Percentiles rank a stretch among this genome's conserved stretches.
Evolutionary conservation across 64 coral and sea anemone species (phyloP).

Genomic region (Dendronephthya gigantea): DNA sequence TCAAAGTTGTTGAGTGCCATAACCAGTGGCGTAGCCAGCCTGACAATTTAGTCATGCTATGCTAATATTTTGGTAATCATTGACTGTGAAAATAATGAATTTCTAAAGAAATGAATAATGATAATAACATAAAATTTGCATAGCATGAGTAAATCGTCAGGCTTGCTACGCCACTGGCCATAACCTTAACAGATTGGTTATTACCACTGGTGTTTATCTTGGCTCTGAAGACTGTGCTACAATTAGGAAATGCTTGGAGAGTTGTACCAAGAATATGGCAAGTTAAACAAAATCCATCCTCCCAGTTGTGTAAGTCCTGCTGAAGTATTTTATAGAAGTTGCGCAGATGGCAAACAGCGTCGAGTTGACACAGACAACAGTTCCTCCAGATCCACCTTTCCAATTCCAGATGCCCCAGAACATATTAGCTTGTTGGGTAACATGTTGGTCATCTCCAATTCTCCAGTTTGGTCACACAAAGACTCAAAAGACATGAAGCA

Average conservation of each 20-base stretch:
- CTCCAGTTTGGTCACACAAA: not conserved
- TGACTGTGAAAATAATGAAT: too few species aligned
- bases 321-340: not conserved
- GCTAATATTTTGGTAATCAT: too few species aligned
- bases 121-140: too few species aligned
- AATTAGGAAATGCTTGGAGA: not conserved
- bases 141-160: too few species aligned
- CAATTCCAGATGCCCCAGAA: constrained; percentile 28
- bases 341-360: constrained; percentile 30
- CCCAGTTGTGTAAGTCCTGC: not conserved
- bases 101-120: too few species aligned
- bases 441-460: constrained; percentile 9
- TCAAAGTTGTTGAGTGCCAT: constrained; percentile 16
- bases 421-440: constrained; percentile 29
- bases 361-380: constrained; percentile 10
- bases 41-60: too few species aligned
- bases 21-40: too few species aligned
- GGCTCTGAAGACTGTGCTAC: constrained; percentile 25
- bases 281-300: not conserved
- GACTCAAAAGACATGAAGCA: not conserved
- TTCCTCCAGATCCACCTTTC: constrained; percentile 17
- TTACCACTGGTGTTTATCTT: constrained; percentile 13
- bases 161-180: too few species aligned
- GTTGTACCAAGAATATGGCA: not conserved
- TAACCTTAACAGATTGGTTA: not conserved